A percentile compares a stretch with the other conserved stretches of the same genome.
phyloP scores from a whole-genome alignment of 2,888 invertebrate species.

The Oxycera nigricornis region DNA sequence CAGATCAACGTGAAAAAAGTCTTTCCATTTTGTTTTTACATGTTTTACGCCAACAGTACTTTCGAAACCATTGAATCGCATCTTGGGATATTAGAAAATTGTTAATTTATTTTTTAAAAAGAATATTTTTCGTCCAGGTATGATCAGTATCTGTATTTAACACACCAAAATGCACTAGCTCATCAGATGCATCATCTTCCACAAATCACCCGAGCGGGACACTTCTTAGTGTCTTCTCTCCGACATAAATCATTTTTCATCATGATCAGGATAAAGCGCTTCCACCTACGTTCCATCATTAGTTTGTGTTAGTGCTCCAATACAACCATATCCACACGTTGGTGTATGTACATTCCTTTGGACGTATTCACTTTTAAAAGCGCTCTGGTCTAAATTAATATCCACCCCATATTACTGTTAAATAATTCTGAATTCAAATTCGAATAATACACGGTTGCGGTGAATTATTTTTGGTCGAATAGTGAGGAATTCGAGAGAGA shows the following conservation, averaged over 20 bases:
- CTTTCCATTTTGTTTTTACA: too few species aligned
- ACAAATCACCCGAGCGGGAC: constrained; percentile 14
- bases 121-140: too few species aligned
- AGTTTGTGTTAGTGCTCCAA: neutral
- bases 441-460: constrained; percentile 10
- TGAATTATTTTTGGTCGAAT: constrained; percentile 24
- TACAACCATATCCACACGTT: neutral
- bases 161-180: too few species aligned
- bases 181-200: too few species aligned
- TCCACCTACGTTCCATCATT: neutral
- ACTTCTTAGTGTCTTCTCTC: neutral
- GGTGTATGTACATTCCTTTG: neutral
- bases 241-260: constrained; percentile 5
- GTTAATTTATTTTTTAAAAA: too few species aligned
- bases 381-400: constrained; percentile 30
- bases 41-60: too few species aligned
- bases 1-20: too few species aligned
- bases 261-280: neutral
- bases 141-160: too few species aligned
- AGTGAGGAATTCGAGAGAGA: constrained; percentile 28
- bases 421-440: constrained; percentile 23
- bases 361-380: constrained; percentile 1
- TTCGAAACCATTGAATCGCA: too few species aligned
- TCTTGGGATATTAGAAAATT: too few species aligned
- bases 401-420: constrained; percentile 30